Evolutionary conservation across 2,888 invertebrate genomes (phyloP).

Genomic region (Aspidiotus destructor): DNA sequence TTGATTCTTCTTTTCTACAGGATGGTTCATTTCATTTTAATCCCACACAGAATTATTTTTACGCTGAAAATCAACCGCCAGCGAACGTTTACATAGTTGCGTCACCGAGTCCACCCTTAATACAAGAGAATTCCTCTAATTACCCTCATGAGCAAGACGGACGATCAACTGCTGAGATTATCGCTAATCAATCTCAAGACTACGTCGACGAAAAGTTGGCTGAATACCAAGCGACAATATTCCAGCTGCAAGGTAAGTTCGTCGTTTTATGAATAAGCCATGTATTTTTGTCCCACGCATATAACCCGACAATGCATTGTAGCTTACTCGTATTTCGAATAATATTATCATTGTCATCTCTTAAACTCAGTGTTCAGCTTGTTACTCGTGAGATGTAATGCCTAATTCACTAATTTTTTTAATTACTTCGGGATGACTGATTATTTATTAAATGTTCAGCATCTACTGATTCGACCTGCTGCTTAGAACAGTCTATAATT

Average conservation of each 20-base stretch:
- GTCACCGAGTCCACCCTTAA: slow-evolving; percentile 63
- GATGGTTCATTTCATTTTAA: slow-evolving; percentile 50
- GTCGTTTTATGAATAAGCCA: neutral
- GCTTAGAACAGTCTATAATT: too few species aligned
- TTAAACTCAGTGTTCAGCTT: too few species aligned
- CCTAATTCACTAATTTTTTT: too few species aligned
- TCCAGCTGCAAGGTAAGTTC: slow-evolving; percentile 73
- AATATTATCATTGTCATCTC: too few species aligned
- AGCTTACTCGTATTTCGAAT: too few species aligned
- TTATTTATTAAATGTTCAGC: too few species aligned
- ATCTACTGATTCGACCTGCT: too few species aligned
- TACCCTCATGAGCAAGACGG: slow-evolving; percentile 46
- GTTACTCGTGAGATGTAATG: too few species aligned
- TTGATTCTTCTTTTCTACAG: slow-evolving; percentile 12
- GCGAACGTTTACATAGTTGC: slow-evolving; percentile 45
- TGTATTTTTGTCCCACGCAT: too few species aligned
- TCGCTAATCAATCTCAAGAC: slow-evolving; percentile 86
- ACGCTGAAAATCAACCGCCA: slow-evolving; percentile 38
- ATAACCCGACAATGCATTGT: too few species aligned
- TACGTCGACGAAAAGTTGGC: slow-evolving; percentile 88
- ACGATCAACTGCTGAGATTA: slow-evolving; percentile 81
- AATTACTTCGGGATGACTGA: too few species aligned
- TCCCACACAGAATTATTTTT: slow-evolving; percentile 44
- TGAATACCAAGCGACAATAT: slow-evolving; percentile 86
- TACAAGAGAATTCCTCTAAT: slow-evolving; percentile 48